A percentile compares a stretch with the other conserved stretches of the same genome.
These are phyloP conservation scores for Philypnodon macrostomus DNA, from an alignment of 2,797 vertebrate species.

Conservation along the genomic window DNA sequence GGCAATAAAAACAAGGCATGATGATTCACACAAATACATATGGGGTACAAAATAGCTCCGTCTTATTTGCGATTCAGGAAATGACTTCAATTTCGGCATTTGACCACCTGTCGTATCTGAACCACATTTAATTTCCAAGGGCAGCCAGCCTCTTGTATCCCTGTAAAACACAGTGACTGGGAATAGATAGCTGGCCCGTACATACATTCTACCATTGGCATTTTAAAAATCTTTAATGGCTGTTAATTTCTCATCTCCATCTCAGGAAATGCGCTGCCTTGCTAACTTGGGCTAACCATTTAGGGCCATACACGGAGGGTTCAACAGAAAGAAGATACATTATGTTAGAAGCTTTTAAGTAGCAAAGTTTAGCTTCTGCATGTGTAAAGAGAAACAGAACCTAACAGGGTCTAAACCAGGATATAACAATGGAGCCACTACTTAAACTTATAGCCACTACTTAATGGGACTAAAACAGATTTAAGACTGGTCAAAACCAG, in stretches of 20 bases:
- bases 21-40: conserved; percentile 4
- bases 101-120: conserved; percentile 25
- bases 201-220: conserved; percentile 67
- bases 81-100: conserved; percentile 9
- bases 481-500: too few relatives aligned
- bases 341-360: too few relatives aligned
- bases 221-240: conserved; percentile 77
- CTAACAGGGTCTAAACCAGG: too few relatives aligned
- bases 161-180: conserved; percentile 13
- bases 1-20: background rate
- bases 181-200: conserved; percentile 38
- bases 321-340: too few relatives aligned
- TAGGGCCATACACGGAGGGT: too few relatives aligned
- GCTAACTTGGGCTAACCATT: too few relatives aligned
- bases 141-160: conserved; percentile 22
- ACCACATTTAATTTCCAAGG: conserved; percentile 15
- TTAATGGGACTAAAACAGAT: too few relatives aligned
- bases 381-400: too few relatives aligned
- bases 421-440: too few relatives aligned
- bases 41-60: background rate
- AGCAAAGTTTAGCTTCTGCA: too few relatives aligned
- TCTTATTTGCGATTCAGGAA: conserved; percentile 14
- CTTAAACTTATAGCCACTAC: too few relatives aligned
- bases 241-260: conserved; percentile 66
- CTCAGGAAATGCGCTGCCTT: conserved; percentile 38